phyloP scores from a whole-genome alignment of 2,888 invertebrate genomes.

The Drosophila pseudotalamancana region DNA sequence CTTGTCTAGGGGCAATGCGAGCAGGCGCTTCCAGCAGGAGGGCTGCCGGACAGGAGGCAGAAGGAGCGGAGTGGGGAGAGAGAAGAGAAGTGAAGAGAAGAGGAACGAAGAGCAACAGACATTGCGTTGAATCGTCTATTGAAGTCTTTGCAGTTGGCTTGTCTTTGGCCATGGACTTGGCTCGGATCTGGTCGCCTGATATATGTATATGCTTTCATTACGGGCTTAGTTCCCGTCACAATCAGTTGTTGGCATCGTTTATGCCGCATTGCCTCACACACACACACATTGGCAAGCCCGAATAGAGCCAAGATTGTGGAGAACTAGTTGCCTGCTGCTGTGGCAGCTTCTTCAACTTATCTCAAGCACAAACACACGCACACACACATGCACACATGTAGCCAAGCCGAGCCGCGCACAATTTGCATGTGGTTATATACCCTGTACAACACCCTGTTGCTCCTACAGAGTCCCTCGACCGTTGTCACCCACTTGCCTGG shows the following conservation, averaged over 20 bases:
- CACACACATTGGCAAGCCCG: conserved; percentile 42
- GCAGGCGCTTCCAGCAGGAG: conserved; percentile 20
- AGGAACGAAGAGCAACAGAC: conserved; percentile 22
- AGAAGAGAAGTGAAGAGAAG: not conserved
- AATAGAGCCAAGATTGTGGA: conserved; percentile 26
- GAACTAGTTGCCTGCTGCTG: conserved; percentile 65
- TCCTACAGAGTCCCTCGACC: conserved; percentile 13
- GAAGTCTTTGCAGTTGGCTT: conserved; percentile 53
- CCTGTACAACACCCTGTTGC: conserved; percentile 35
- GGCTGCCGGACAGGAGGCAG: not conserved
- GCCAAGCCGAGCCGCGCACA: conserved; percentile 41
- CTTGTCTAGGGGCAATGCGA: conserved; percentile 24
- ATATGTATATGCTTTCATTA: conserved; percentile 79
- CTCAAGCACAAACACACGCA: conserved; percentile 42
- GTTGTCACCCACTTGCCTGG: conserved; percentile 54
- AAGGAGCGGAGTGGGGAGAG: not conserved
- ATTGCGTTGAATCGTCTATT: conserved; percentile 68
- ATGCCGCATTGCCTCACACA: conserved; percentile 76
- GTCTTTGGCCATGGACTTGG: conserved; percentile 40
- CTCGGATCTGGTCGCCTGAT: conserved; percentile 56
- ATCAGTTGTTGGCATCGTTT: conserved; percentile 82
- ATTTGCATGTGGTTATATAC: conserved; percentile 71
- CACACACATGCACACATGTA: conserved; percentile 3
- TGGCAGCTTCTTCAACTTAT: conserved; percentile 79
- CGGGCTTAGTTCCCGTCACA: conserved; percentile 82